Evolutionary conservation across 2,113 vertebrate species (phyloP).

Genomic region (Paedocypris sp.): DNA sequence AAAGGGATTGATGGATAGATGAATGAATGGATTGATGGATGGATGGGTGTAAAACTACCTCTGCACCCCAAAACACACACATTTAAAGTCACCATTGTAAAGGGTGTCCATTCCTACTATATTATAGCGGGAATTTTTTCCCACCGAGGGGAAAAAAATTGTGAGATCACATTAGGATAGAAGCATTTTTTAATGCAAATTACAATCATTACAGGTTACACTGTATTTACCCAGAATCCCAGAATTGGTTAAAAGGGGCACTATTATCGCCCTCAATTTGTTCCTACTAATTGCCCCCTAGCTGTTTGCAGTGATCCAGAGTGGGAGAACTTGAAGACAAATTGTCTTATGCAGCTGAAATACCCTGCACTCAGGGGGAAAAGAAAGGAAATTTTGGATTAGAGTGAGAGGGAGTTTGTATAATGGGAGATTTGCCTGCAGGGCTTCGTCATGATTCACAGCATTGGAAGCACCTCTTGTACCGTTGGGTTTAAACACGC

Average conservation of each 20-base stretch:
- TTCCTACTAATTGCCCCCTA: background rate
- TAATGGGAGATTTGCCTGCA: conserved; percentile 8
- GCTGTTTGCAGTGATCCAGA: conserved; percentile 26
- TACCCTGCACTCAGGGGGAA: conserved; percentile 29
- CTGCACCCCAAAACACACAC: too few species aligned
- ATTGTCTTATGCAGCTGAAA: conserved; percentile 27
- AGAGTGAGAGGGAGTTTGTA: conserved; percentile 19
- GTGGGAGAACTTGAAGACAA: conserved; percentile 30
- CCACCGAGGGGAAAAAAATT: too few species aligned
- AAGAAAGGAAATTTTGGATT: conserved; percentile 24
- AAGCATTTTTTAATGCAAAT: too few species aligned
- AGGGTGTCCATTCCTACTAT: too few species aligned
- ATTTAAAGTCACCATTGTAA: too few species aligned
- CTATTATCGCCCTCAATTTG: background rate
- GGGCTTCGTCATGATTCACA: conserved; percentile 10
- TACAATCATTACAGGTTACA: too few species aligned
- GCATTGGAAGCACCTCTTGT: conserved; percentile 2
- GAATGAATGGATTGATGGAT: too few species aligned
- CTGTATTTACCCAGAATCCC: too few species aligned
- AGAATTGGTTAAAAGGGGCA: background rate
- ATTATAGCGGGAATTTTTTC: too few species aligned
- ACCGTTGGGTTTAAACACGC: background rate
- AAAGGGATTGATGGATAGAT: too few species aligned
- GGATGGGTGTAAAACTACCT: too few species aligned
- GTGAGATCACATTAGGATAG: too few species aligned